These are phyloP conservation scores for human DNA, from an alignment of 2,113 vertebrate genomes.

Conservation along the genomic window GRCh38 chr14:82432501-82433000, in stretches of 20 bases:
- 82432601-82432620: neutral
- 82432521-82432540: neutral
- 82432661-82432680: neutral
- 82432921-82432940: accelerated
- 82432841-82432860: neutral
- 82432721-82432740: neutral
- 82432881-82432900: neutral
- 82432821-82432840: neutral
- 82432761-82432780: neutral
- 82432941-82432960: neutral
- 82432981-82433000: neutral
- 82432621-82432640: neutral
- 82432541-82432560: neutral
- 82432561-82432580: neutral
- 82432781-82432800: neutral
- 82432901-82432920: neutral
- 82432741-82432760: neutral
- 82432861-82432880: neutral
- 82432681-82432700: neutral
- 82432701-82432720: neutral
- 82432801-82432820: neutral
- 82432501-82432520: slow-evolving; percentile 22
- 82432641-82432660: slow-evolving; percentile 15
- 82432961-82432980: neutral
- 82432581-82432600: slow-evolving; percentile 7